Percentiles rank a stretch among this genome's conserved stretches.
These are phyloP conservation scores for Colletes collaris DNA, from an alignment of 2,888 invertebrate species.

Conservation along the genomic window DNA sequence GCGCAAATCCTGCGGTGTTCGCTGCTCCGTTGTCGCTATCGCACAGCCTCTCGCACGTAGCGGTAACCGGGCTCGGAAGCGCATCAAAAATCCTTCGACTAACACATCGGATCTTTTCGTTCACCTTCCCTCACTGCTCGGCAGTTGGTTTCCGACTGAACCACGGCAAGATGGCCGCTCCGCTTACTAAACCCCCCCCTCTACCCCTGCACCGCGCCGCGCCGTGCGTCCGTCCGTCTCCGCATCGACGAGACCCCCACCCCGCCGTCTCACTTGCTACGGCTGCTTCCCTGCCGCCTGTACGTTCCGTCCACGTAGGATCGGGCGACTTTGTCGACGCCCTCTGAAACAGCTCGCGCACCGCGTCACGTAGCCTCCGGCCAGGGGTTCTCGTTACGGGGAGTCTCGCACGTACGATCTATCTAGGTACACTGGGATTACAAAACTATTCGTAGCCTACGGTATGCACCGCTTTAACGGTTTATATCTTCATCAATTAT, in stretches of 20 bases:
- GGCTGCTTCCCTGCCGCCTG: conserved; percentile 10
- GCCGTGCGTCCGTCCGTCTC: neutral
- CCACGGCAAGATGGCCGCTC: conserved; percentile 63
- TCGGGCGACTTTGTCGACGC: conserved; percentile 74
- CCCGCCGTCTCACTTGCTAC: conserved; percentile 15
- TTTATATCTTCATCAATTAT: too few species aligned
- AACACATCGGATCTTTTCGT: conserved; percentile 80
- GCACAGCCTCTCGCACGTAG: conserved; percentile 79
- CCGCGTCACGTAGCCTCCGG: conserved; percentile 75
- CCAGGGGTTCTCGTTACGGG: conserved; percentile 43
- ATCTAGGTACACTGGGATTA: too few species aligned
- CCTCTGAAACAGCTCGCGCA: conserved; percentile 68
- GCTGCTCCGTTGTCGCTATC: conserved; percentile 75
- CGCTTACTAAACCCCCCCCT: conserved; percentile 48
- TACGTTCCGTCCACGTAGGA: conserved; percentile 54
- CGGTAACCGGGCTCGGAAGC: conserved; percentile 81
- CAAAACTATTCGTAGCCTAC: too few species aligned
- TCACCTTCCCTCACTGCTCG: conserved; percentile 82
- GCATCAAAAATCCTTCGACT: conserved; percentile 81
- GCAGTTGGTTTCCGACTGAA: conserved; percentile 83
- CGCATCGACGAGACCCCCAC: conserved; percentile 28
- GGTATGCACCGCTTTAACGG: too few species aligned
- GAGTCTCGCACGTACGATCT: neutral
- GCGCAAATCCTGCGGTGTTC: conserved; percentile 68
- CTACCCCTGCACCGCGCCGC: conserved; percentile 30